A percentile compares a stretch with the other conserved stretches of the same genome.
These are phyloP conservation scores for Nasonia vitripennis DNA, from an alignment of 1,140 invertebrate species.

Conservation along the genomic window DNA sequence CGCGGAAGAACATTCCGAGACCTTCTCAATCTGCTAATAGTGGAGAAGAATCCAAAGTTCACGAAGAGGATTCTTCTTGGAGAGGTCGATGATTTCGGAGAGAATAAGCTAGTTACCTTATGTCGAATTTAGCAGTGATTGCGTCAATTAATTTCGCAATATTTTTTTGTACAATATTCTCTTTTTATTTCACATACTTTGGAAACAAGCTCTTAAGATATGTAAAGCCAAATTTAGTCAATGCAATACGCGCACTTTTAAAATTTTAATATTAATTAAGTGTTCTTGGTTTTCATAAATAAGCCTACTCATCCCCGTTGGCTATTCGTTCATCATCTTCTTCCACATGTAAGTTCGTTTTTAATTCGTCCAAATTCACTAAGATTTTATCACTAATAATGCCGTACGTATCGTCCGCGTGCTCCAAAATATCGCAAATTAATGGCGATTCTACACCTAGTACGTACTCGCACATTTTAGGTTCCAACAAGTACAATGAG, in stretches of 20 bases:
- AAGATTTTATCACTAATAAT: slow-evolving; percentile 71
- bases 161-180: slow-evolving; percentile 10
- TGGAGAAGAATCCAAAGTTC: too few relatives aligned
- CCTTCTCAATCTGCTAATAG: too few relatives aligned
- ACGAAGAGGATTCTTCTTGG: too few relatives aligned
- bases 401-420: slow-evolving; percentile 82
- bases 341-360: slow-evolving; percentile 59
- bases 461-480: slow-evolving; percentile 93
- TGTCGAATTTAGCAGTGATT: too few relatives aligned
- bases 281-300: slow-evolving; percentile 5
- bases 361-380: slow-evolving; percentile 73
- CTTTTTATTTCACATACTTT: slow-evolving; percentile 19
- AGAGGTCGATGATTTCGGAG: too few relatives aligned
- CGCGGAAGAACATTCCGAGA: too few relatives aligned
- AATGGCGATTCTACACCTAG: slow-evolving; percentile 92
- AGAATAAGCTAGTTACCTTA: too few relatives aligned
- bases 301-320: slow-evolving; percentile 65
- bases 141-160: not conserved
- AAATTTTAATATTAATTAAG: slow-evolving; percentile 32
- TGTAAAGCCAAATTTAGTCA: slow-evolving; percentile 31
- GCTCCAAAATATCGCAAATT: slow-evolving; percentile 89
- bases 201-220: slow-evolving; percentile 21
- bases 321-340: slow-evolving; percentile 68
- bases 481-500: slow-evolving; percentile 91
- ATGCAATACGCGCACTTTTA: slow-evolving; percentile 30